These are phyloP conservation scores for Varroa destructor DNA, from an alignment of 1,140 invertebrate species.

Conservation along the genomic window DNA sequence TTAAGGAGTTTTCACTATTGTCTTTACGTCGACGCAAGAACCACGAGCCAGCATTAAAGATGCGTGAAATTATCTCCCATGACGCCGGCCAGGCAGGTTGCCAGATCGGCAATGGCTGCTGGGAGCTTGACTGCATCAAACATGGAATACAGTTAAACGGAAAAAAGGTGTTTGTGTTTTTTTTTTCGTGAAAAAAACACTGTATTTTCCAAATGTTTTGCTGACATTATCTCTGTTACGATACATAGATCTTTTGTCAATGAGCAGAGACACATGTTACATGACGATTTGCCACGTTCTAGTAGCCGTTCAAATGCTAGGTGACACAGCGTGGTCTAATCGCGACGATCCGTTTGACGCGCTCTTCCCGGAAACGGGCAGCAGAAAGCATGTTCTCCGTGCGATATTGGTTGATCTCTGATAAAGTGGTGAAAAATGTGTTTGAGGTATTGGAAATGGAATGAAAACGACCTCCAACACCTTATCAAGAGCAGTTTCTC, in stretches of 20 bases:
- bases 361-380: conserved; percentile 44
- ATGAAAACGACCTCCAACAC: conserved; percentile 46
- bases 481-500: too few species aligned
- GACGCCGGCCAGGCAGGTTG: conserved; percentile 48
- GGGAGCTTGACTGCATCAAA: conserved; percentile 49
- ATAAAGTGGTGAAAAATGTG: conserved; percentile 39
- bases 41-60: conserved; percentile 29
- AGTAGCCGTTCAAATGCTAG: conserved; percentile 37
- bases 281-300: too few species aligned
- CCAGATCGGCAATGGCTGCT: conserved; percentile 50
- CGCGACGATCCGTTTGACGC: conserved; percentile 45
- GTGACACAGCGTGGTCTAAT: conserved; percentile 37
- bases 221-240: too few species aligned
- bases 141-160: conserved; percentile 40
- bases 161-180: too few species aligned
- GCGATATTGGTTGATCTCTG: conserved; percentile 43
- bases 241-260: too few species aligned
- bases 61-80: conserved; percentile 45
- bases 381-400: conserved; percentile 42
- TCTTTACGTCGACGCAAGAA: not conserved
- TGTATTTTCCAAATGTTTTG: too few species aligned
- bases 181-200: too few species aligned
- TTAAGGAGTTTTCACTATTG: too few species aligned
- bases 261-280: too few species aligned
- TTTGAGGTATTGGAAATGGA: conserved; percentile 38